Conservation (phyloP, 2,113 vertebrate species). For the Microcebus jonahi region DNA sequence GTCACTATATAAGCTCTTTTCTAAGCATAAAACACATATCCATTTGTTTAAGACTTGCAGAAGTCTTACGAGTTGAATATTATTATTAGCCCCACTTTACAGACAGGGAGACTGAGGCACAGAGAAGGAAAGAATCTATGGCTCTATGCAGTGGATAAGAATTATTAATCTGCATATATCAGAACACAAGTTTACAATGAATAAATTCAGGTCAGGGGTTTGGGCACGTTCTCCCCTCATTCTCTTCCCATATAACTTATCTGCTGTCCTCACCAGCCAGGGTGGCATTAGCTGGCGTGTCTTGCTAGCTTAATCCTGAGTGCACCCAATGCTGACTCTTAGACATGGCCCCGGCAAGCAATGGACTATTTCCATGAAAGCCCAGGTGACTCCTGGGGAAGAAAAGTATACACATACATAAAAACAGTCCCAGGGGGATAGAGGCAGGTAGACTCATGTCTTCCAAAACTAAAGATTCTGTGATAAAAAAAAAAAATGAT, state of each 20-base stretch:
- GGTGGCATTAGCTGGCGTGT: accelerated
- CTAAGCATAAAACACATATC: background rate
- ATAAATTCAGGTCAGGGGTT: background rate
- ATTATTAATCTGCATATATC: background rate
- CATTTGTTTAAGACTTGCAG: background rate
- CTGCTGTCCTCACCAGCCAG: background rate
- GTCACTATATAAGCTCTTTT: background rate
- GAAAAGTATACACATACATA: background rate
- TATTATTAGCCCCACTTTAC: too few species aligned
- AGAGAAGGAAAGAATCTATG: background rate
- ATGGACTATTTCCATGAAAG: background rate
- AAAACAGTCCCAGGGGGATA: background rate
- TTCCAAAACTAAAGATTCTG: background rate
- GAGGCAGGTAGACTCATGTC: background rate
- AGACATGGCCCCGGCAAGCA: background rate
- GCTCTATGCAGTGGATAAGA: background rate
- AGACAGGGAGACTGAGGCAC: too few species aligned
- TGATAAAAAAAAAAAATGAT: background rate
- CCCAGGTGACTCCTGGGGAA: background rate
- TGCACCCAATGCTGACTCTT: background rate
- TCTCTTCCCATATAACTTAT: background rate
- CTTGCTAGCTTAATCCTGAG: background rate
- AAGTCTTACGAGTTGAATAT: too few species aligned
- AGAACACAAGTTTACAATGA: background rate
- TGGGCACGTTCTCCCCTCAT: too few species aligned